Conservation (phyloP, 2,888 invertebrate genomes). For the Himalopsyche kuldschensis region DNA sequence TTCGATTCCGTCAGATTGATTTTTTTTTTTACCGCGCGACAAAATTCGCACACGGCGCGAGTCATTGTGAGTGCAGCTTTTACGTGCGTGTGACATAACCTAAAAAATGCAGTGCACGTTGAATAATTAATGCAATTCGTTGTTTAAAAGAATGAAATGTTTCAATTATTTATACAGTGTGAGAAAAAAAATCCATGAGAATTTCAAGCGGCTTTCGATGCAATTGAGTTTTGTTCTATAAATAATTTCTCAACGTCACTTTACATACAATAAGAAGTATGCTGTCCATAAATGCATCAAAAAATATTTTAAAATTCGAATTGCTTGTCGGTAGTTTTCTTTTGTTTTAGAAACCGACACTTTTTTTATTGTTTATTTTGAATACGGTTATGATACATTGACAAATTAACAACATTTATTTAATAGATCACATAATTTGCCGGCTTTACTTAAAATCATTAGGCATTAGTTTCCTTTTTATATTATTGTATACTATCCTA, state of each 20-base stretch:
- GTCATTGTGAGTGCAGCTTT: not conserved
- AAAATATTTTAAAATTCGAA: no score
- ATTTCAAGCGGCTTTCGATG: not conserved
- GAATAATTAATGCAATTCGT: not conserved
- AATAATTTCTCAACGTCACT: not conserved
- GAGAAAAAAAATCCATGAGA: not conserved
- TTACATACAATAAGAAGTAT: no score
- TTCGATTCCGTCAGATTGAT: constrained; percentile 7
- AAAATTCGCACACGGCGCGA: not conserved
- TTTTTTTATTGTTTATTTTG: no score
- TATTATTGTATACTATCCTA: no score
- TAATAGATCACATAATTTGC: no score
- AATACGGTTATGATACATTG: no score
- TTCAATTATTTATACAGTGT: not conserved
- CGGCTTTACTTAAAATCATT: no score
- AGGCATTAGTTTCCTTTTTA: no score
- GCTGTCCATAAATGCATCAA: no score
- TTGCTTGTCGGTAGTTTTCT: no score
- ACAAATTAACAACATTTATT: no score
- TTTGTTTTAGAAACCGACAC: no score
- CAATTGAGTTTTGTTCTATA: not conserved
- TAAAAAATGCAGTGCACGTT: not conserved
- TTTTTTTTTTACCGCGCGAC: not conserved
- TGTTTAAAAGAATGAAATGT: not conserved
- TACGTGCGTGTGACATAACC: not conserved